Base-by-base conservation (phyloP, 1,140 invertebrate species). In the Anastrepha ludens region DNA sequence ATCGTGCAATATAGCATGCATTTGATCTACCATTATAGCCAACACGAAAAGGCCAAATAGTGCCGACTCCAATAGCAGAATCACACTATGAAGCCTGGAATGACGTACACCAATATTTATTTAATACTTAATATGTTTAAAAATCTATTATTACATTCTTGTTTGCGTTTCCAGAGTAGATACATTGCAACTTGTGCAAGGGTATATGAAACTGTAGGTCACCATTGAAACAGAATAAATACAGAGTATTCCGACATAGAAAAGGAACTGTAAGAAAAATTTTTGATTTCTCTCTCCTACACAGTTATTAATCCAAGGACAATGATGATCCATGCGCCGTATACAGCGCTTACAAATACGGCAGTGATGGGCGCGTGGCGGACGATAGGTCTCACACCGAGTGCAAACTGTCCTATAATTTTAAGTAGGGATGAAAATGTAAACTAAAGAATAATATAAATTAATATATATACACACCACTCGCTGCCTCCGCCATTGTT, bases 231-330 rank as follows among this genome's bases (percentile, higher is more conserved):
- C 95, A 20, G 97, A 96, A 93, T 97, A 98, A 0, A 95, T 89
- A 15, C 95, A 95, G 70, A 97, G 92, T 39, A 95, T 92, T 89
- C 95, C 96, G 87, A 97, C 96, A 91, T 96, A 97, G n/a, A 98
- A 95, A 85, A 98, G 94, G 94, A 98, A 98, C 93, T 98, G 98
- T 89, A 98, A 96, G 92, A 98, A 98, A 94, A 97, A 98, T 92
- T 98, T 98, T 94, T 98, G 98, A 94, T 98, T 98, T 90, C 96
- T 95, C 94, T 98, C 97, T 74, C 98, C 98, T 58, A 98, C 97
- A 94, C 98, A 98, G 93, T 98, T 98, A 92, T 98, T 98, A 60
- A 98, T 97, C 97, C 97, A 97, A 89, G 89, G 94, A 94, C 92
- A 98, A 94, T 98, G 98, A 94, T 98, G 98, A 94, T 98, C 98